Conservation (phyloP, 2,113 vertebrate species). For the Gulo gulo region DNA sequence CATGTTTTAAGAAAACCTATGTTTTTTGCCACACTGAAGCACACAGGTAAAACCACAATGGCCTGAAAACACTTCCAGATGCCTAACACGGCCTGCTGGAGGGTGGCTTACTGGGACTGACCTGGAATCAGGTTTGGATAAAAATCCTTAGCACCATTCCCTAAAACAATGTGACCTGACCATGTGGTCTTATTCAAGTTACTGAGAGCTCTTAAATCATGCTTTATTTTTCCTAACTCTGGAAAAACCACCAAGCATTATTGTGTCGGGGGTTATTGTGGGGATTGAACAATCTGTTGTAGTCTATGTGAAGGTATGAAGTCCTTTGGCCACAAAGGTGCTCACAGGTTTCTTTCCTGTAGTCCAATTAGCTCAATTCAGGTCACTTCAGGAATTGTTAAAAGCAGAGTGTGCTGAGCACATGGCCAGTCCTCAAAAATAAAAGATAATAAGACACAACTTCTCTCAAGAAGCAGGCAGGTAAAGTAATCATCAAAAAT, state of each 20-base stretch:
- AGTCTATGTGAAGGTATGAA: not conserved
- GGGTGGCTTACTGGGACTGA: accelerated
- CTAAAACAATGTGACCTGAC: not conserved
- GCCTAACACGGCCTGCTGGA: not conserved
- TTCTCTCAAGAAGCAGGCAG: not conserved
- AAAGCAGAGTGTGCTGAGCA: not conserved
- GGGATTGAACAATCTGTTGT: accelerated
- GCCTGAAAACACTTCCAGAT: not conserved
- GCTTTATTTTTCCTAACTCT: not conserved
- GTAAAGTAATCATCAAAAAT: not conserved
- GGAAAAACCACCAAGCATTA: not conserved
- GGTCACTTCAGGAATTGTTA: not conserved
- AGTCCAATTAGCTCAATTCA: not conserved
- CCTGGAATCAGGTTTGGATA: not conserved
- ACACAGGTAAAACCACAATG: not conserved
- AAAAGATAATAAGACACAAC: not conserved
- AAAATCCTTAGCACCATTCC: not conserved
- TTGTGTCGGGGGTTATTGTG: too few species aligned
- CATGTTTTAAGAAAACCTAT: not conserved
- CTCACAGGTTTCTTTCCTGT: not conserved
- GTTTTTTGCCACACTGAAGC: not conserved
- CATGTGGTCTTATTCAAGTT: not conserved
- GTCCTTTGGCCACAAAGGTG: accelerated
- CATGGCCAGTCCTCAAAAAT: not conserved
- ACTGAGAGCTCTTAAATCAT: not conserved